Conservation (phyloP, 2,888 invertebrate genomes). For the Agrotis segetum region DNA sequence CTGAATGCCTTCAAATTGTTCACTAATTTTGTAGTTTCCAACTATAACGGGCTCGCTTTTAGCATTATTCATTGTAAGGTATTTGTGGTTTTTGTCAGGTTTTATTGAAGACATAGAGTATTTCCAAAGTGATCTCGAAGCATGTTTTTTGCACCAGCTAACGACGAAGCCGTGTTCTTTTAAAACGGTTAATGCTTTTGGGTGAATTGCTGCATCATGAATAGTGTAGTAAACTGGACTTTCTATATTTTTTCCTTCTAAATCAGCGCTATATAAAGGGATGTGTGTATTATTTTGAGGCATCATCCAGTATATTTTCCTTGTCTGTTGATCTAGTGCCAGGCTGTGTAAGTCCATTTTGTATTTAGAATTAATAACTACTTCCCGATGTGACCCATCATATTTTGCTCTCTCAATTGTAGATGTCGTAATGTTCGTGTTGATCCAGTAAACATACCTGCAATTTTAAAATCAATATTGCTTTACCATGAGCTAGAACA, state of each 20-base stretch:
- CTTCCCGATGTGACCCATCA: background rate
- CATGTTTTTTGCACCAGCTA: rapidly evolving
- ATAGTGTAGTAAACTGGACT: no score
- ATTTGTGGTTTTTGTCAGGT: rapidly evolving
- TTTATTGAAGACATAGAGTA: background rate
- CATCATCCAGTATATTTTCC: background rate
- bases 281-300: rapidly evolving
- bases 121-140: rapidly evolving
- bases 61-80: background rate
- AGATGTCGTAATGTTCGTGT: background rate
- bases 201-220: rapidly evolving
- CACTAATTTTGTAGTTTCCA: background rate
- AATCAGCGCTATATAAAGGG: background rate
- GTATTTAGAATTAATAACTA: background rate
- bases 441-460: conserved; percentile 22
- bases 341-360: background rate
- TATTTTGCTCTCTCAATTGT: conserved; percentile 8
- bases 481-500: background rate
- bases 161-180: background rate
- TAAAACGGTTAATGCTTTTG: background rate
- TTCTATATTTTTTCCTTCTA: background rate
- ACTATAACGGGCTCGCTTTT: background rate
- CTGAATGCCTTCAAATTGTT: conserved; percentile 1
- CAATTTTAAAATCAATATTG: background rate
- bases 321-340: background rate